Conservation (phyloP, 2,113 vertebrate genomes). For the Tauraco erythrolophus region DNA sequence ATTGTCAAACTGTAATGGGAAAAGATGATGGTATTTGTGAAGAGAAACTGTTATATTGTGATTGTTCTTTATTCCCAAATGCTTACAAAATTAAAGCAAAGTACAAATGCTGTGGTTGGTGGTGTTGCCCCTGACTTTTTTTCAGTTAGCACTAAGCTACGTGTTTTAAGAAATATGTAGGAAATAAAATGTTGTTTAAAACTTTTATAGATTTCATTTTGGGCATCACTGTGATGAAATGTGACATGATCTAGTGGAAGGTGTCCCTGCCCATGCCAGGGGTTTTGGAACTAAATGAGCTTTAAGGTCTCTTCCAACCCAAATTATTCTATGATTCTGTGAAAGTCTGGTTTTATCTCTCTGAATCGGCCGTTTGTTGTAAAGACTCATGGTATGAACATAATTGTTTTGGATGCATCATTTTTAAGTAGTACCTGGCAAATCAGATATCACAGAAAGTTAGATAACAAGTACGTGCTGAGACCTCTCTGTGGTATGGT, state of each 20-base stretch:
- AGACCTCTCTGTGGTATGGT: not conserved
- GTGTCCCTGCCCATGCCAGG: too few relatives aligned
- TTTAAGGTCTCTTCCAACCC: too few relatives aligned
- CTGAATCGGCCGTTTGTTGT: not conserved
- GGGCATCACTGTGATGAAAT: not conserved
- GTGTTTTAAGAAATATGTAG: not conserved
- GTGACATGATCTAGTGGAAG: too few relatives aligned
- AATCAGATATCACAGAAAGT: not conserved
- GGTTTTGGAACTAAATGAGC: too few relatives aligned
- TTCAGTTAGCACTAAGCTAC: not conserved
- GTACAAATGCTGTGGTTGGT: not conserved
- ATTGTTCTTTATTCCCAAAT: not conserved
- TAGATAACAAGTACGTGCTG: not conserved
- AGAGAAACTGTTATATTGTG: not conserved
- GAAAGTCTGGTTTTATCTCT: not conserved
- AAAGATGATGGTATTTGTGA: not conserved
- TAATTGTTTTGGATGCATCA: not conserved
- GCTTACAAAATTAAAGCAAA: not conserved
- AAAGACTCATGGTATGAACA: not conserved
- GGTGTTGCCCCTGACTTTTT: not conserved
- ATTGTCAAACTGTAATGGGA: not conserved
- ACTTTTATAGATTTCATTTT: not conserved
- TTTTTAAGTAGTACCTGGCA: not conserved
- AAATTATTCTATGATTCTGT: too few relatives aligned
- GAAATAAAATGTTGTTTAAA: not conserved